Evolutionary conservation across 1,140 invertebrate genomes (phyloP), one percentile per base, ranked within the genome.

Genomic region (Ctenoplectra terminalis): DNA sequence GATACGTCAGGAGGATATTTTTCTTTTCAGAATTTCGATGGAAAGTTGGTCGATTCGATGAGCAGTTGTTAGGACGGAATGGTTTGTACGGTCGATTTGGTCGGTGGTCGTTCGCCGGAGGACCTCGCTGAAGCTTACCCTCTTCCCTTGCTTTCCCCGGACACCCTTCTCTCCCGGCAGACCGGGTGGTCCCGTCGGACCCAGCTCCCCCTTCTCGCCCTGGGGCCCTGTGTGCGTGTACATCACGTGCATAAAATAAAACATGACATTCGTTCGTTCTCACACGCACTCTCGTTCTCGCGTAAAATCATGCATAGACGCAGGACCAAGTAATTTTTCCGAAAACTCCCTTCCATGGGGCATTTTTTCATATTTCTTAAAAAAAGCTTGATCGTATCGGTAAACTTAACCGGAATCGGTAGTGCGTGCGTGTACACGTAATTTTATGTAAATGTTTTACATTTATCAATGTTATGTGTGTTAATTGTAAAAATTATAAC

Each of bases 121-220:
- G 92, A 93, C 91, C 92, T 93, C 87, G 91, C 85, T 93, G 92
- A 93, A 92, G 92, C 96, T 97, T 97, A 97, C 97, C 97, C 96
- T 95, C 94, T 97, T 97, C 94, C 97, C 97, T 93, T 96, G 96
- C 89, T 97, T 97, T 92, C 97, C 97, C 90, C 97, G 95, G 82
- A 95, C 94, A 88, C 97, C 97, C 92, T 96, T 96, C 86, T 97
- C 96, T 80, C 97, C 97, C 88, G 95, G 94, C 87, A 94, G 94
- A 89, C 97, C 97, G 84, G 96, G 95, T 87, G 96, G 96, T 87
- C 97, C 97, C 72, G 95, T 94, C 85, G 95, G 95, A 87, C 97
- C 96, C 84, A 95, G 86, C 86, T 97, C 96, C 90, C 97, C 97
- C 93, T 97, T 97, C 92, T 97, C 96, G 89, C 97, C 97, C 92